These are phyloP conservation scores for Centrocercus urophasianus DNA, from an alignment of 2,113 vertebrate species.

Conservation along the genomic window DNA sequence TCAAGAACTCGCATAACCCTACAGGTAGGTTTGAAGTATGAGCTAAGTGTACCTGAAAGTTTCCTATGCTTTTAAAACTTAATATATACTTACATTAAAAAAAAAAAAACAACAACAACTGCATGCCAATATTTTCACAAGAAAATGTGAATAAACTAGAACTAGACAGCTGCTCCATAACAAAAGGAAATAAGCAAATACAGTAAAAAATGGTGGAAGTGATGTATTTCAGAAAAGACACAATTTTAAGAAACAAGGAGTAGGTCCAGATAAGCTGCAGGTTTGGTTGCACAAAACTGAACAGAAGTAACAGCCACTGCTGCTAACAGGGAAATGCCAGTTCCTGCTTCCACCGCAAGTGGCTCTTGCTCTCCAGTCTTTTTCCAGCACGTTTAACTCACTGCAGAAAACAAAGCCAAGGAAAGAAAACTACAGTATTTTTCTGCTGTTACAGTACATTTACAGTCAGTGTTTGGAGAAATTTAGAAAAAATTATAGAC, in stretches of 20 bases:
- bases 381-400: not conserved
- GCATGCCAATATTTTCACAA: not conserved
- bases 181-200: not conserved
- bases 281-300: not conserved
- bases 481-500: not conserved
- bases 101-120: not conserved
- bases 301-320: not conserved
- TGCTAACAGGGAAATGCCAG: not conserved
- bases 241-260: not conserved
- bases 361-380: not conserved
- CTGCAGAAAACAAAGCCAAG: not conserved
- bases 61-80: not conserved
- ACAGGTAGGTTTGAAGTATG: not conserved
- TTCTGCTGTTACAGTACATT: not conserved
- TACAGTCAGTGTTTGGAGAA: fast-evolving
- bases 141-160: not conserved
- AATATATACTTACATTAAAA: not conserved
- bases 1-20: not conserved
- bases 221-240: fast-evolving
- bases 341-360: not conserved
- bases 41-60: not conserved
- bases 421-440: not conserved
- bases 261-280: not conserved
- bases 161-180: not conserved
- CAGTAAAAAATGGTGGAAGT: not conserved